Evolutionary conservation across 2,888 invertebrate species (phyloP), one percentile per base, ranked within the genome.

Genomic region (Quadroppia sp.): DNA sequence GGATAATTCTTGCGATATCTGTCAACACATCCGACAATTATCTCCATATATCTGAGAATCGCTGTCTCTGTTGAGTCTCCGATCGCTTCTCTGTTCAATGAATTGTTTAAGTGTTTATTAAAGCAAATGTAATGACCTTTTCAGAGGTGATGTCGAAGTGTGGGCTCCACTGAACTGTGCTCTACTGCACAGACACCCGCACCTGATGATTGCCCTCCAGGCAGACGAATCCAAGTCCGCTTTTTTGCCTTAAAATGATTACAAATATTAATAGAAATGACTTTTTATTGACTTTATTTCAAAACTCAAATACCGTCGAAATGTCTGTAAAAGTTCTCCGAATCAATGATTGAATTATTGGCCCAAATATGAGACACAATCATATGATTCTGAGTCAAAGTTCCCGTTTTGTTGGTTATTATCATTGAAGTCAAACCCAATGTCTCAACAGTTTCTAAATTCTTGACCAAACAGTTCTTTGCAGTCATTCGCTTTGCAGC

Each of bases 351-450:
- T 25, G 48, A 28, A 36, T 74, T 53, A 23, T 74, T 71, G 30
- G 20, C 56, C 83, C 83, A 84, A 81, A 84, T 81, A 78, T 85
- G 85, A 45, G 85, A 84, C 40, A 85, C 85, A 9, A 85, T 85
- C 85, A 85, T 85, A 76, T 83, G 79, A 81, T 86, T 86, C 80
- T 86, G 85, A 42, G 86, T 86, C 75, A 86, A 25, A 0, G 89
- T 89, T 15, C 90, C 90, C 0, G 89, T 90, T 82, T 90, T 90
- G 80, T 90, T 89, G 0, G 90, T 90, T 82, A 90, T 91, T 79
- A 90, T 90, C 73, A 88, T 88, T 0, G 85, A 84, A 32, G 85
- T 85, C 11, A 85, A 85, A 11, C 85, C 85, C 13, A 85, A 81
- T 3, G 85, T 85, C 79, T 85, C 85, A 25, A 85, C 85, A 74